A percentile compares a stretch with the other conserved stretches of the same genome.
These are phyloP conservation scores for Andricus curvator DNA, from an alignment of 2,888 invertebrate species.

Conservation along the genomic window DNA sequence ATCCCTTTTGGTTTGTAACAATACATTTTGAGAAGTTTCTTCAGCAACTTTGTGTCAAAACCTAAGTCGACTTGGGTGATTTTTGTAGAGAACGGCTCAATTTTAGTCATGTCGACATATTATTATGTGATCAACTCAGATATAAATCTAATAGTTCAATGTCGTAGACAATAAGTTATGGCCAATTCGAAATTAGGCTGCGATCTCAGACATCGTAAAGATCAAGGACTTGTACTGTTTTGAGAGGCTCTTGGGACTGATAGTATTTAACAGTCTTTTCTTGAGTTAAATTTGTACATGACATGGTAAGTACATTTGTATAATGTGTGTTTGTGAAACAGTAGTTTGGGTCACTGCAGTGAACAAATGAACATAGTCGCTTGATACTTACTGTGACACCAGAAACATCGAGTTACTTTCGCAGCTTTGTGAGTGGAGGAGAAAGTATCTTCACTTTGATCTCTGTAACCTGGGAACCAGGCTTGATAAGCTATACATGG, in stretches of 20 bases:
- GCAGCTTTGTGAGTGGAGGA: slow-evolving; percentile 1
- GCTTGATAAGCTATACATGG: slow-evolving; percentile 23
- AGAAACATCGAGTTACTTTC: slow-evolving; percentile 8
- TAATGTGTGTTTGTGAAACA: slow-evolving; percentile 1
- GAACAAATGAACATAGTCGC: slow-evolving; percentile 17
- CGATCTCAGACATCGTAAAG: slow-evolving; percentile 1
- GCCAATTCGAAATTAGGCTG: slow-evolving; percentile 9
- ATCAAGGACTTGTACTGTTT: slow-evolving; percentile 13
- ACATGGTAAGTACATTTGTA: slow-evolving; percentile 11
- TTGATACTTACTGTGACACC: background rate
- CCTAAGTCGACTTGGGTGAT: too few relatives aligned
- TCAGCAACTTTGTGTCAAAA: too few relatives aligned
- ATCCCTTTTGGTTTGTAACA: too few relatives aligned
- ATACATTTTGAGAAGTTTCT: too few relatives aligned
- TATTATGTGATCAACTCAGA: background rate
- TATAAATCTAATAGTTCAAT: background rate
- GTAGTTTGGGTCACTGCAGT: slow-evolving; percentile 5
- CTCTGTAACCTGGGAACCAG: slow-evolving; percentile 16
- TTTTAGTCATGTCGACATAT: background rate
- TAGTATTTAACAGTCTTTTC: background rate
- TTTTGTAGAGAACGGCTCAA: too few relatives aligned
- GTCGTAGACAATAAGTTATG: background rate
- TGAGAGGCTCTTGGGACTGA: background rate
- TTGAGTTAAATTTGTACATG: background rate
- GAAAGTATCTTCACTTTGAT: slow-evolving; percentile 38